Percentiles rank a stretch among this genome's conserved stretches.
Evolutionary conservation across 1,140 invertebrate genomes (phyloP).

Genomic region (Polypedilum vanderplanki): DNA sequence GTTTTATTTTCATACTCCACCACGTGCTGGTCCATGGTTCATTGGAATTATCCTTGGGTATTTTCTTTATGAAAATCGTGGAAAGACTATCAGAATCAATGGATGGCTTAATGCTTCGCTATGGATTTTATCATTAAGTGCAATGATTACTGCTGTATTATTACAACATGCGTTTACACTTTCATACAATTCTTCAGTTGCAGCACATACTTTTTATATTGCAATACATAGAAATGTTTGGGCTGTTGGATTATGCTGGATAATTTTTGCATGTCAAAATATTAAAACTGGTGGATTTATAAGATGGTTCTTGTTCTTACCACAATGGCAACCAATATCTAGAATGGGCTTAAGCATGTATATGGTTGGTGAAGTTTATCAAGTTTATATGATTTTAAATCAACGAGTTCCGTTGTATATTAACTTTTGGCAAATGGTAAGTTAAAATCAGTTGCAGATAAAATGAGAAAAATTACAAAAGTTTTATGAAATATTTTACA

Average conservation of each 20-base stretch:
- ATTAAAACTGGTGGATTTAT: conserved; percentile 46
- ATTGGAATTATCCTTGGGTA: conserved; percentile 38
- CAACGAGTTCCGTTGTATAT: neutral
- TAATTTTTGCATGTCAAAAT: conserved; percentile 50
- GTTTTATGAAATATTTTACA: neutral
- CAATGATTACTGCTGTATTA: neutral
- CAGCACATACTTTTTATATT: conserved; percentile 48
- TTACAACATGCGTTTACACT: neutral
- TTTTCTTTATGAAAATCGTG: conserved; percentile 29
- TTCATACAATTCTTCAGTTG: neutral
- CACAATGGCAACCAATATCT: conserved; percentile 11
- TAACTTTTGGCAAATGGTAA: neutral
- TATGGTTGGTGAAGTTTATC: neutral
- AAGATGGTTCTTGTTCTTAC: neutral
- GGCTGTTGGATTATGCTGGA: conserved; percentile 48
- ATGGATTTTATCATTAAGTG: conserved; percentile 10
- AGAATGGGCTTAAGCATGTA: neutral
- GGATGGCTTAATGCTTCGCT: neutral
- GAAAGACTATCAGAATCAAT: neutral
- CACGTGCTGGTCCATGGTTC: conserved; percentile 36
- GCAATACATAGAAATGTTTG: conserved; percentile 47
- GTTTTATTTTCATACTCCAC: conserved; percentile 36
- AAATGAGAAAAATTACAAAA: neutral
- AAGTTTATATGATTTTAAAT: neutral
- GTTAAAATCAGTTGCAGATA: no score